Evolutionary conservation across 1,140 invertebrate species (phyloP), one percentile per base, ranked within the genome.

Genomic region (Rhagoletis pomonella): DNA sequence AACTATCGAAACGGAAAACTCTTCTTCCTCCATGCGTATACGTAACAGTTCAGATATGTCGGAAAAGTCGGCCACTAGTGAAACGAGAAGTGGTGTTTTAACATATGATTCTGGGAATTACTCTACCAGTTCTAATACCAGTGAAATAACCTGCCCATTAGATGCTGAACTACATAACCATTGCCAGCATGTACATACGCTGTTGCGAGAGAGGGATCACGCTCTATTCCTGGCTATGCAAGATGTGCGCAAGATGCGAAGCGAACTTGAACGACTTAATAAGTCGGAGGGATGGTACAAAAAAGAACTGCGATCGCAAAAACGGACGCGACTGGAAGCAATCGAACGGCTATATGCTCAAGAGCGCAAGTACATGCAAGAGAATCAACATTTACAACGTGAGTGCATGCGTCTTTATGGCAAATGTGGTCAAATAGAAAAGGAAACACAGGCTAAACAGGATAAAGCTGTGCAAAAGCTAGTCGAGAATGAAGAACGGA

Each of bases 221-320:
- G 88, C 90, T 6, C 47, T 92, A 42, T 89, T 90, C n/a, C 58
- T 87, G 10, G 89, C 90, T 1, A 77, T 89, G 12, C 90, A 91
- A 55, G 91, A 92, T 87, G 89, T 91, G 9, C 90, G 89, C 3
- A 90, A 89, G 73, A 87, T 91, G 6, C 90, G 90, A 19, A 92
- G 90, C 42, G 91, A 92, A 86, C 69, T 92, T 50, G 91, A 92
- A 67, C 89, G 91, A 2, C 88, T 92, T 0, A 89, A 89, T 17
- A 92, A 92, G 47, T 92, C 91, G 5, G 91, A 92, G 47, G 90
- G 90, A 81, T 92, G 91, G 91, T 92, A 92, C 67, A 92, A 92
- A 55, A 90, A 92, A 47, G 91, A 92, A 67, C 86, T 92, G 0
- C 89, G 91, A 58, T 77, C 88, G 6, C 91, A 92, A 69, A 92